A percentile compares a stretch with the other conserved stretches of the same genome.
These are phyloP conservation scores for Cordilura impudica DNA, from an alignment of 2,888 invertebrate genomes.

Conservation along the genomic window DNA sequence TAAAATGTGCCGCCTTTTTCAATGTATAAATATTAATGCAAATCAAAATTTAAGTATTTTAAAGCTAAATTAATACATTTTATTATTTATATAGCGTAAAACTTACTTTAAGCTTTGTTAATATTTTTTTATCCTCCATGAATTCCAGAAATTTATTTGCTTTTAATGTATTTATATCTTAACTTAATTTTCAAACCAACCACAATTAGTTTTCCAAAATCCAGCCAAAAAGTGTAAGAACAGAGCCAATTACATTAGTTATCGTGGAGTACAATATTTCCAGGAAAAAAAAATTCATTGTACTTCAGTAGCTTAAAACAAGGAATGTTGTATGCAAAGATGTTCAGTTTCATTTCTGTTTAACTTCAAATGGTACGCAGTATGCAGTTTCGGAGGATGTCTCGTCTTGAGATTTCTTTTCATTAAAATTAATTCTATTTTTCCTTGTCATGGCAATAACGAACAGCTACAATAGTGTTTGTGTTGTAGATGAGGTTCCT, in stretches of 20 bases:
- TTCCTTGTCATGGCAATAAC: neutral
- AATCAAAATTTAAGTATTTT: neutral
- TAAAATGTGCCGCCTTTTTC: neutral
- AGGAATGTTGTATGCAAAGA: neutral
- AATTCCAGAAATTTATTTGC: constrained; percentile 39
- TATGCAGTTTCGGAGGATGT: constrained; percentile 29
- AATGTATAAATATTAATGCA: neutral
- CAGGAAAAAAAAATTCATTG: no score
- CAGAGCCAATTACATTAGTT: constrained; percentile 40
- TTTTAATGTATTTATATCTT: constrained; percentile 34
- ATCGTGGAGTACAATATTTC: no score
- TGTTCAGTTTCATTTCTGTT: constrained; percentile 7
- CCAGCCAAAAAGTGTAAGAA: constrained; percentile 15
- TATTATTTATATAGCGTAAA: neutral
- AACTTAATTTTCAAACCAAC: constrained; percentile 27
- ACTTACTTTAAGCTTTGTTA: neutral
- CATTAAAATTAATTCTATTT: constrained; percentile 29
- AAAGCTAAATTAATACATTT: neutral
- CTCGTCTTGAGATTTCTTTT: constrained; percentile 39
- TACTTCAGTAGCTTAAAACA: no score
- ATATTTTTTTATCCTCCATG: neutral
- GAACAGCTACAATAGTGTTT: neutral
- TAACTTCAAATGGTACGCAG: constrained; percentile 8
- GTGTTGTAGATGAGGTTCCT: neutral
- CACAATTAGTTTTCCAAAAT: constrained; percentile 41